Evolutionary conservation across 2,888 invertebrate species (phyloP), one percentile per base, ranked within the genome.

Genomic region (Limulus polyphemus): DNA sequence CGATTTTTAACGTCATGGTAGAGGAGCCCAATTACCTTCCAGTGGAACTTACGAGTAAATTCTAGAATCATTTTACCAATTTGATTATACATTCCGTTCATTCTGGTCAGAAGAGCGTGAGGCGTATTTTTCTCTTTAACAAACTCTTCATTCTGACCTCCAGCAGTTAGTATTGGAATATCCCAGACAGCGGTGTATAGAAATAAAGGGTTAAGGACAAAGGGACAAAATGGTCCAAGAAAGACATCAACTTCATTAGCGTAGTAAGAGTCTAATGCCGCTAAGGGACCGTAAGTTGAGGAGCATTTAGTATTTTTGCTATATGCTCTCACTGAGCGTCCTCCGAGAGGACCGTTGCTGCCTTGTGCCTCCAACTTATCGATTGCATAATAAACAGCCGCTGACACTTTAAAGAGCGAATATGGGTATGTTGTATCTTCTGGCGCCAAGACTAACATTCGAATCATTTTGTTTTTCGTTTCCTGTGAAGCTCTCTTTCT

Each of bases 221-320:
- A 91, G 73, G 88, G 87, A 76, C 90, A 90, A 14, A 90, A 86
- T 54, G 91, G 86, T 0, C 91, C 91, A 73, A 91, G 82, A 72
- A 91, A 87, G 11, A 86, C 89, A 78, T 91, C 88, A 81, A 83
- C 72, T 77, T 82, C 80, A 65, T 81, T 80, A 69, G 84, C 83
- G 69, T 82, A 81, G 75, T 84, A 84, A 71, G 87, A 84, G 68
- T 89, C 86, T 73, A 90, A 85, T 46, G 88, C 87, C 10, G 85
- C 86, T 58, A 89, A 77, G 0, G 88, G 86, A 0, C 88, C 89
- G 70, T 82, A 81, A 0, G 84, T 84, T 4, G 88, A 88, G 47
- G 88, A 88, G 73, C 88, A 88, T 58, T 82, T 80, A 0, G 88
- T 86, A 72, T 90, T 87, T 65, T 85, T 78, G 69, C 84, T 82